Percentiles rank a stretch among this genome's conserved stretches.
Conservation (phyloP, 2,113 vertebrate species). For the Phaethon lepturus region DNA sequence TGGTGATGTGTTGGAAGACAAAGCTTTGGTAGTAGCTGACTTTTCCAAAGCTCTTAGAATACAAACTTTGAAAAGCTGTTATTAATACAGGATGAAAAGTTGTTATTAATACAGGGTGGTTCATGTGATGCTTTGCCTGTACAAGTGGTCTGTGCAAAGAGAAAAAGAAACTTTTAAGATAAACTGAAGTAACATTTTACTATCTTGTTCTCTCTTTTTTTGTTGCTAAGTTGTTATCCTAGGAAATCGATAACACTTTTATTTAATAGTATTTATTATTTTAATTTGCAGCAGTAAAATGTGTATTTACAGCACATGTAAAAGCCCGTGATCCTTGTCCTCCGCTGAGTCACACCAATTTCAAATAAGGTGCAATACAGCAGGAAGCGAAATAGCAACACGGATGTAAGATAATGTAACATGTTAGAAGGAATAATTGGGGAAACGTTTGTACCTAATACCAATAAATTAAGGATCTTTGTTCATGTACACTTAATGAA, state of each 20-base stretch:
- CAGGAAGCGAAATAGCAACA: not conserved
- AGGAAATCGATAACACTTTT: not conserved
- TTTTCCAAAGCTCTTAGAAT: not conserved
- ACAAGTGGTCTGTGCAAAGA: not conserved
- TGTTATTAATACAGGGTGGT: not conserved
- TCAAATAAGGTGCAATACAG: not conserved
- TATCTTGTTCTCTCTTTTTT: not conserved
- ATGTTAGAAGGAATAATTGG: not conserved
- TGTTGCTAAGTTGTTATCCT: not conserved
- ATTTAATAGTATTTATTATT: not conserved
- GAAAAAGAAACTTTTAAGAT: not conserved
- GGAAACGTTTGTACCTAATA: not conserved
- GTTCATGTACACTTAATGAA: not conserved
- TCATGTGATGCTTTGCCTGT: not conserved
- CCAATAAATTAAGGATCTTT: not conserved
- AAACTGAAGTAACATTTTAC: not conserved
- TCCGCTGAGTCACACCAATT: not conserved
- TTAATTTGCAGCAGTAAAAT: not conserved
- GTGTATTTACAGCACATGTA: not conserved
- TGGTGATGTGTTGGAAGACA: accelerated
- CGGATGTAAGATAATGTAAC: accelerated
- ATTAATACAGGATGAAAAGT: not conserved
- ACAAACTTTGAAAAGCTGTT: not conserved
- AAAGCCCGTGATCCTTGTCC: not conserved
- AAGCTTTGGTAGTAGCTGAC: not conserved